Evolutionary conservation across 37 sponge, comb jelly and placozoan species (phyloP), one percentile per base, ranked within the genome.

Genomic region (Beroe ovata): DNA sequence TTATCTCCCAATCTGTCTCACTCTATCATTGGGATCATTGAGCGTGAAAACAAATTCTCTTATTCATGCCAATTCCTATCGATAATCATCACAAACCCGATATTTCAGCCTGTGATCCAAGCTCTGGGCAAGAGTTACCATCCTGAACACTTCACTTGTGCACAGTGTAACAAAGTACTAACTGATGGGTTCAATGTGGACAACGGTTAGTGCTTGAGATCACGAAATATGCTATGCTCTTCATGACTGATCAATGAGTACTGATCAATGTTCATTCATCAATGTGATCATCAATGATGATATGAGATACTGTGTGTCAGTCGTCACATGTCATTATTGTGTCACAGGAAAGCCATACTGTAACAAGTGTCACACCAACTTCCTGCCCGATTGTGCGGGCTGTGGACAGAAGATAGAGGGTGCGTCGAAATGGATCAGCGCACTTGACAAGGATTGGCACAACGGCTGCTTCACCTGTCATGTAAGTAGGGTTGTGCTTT

Each of bases 101-200:
- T 66, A 18, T 66, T 66, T 66, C 69, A 66, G 84, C 21, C 84
- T 8, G 84, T 42, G 1, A 42, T 77, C 23, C 54, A 77, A 77
- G 84, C 84, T 25, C 47, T 77, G 42, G 84, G 84, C 1, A 39
- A 77, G 47, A 77, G 25, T 26, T 77, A 42, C 54, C 84, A 77
- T 40, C 54, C 84, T 42, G 84, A 77, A 39, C 84, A 77, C 47
- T 77, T 77, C 54, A 77, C 84, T n/a, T 77, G 84, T 77, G 20
- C 38, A n/a, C 22, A 42, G 2, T 77, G 84, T 42, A 36, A 36
- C 38, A 39, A 25, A 20, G 54, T 77, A n/a, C 84, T 77, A 1
- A 77, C 26, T 21, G 84, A 39, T 1, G 84, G 84, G 2, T 77
- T 77, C 54, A 77, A 77, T 25, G 84, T 77, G n/a, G 54, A 77